Base-by-base conservation (phyloP, 2,797 vertebrate species). In the Lacerta bilineata region DNA sequence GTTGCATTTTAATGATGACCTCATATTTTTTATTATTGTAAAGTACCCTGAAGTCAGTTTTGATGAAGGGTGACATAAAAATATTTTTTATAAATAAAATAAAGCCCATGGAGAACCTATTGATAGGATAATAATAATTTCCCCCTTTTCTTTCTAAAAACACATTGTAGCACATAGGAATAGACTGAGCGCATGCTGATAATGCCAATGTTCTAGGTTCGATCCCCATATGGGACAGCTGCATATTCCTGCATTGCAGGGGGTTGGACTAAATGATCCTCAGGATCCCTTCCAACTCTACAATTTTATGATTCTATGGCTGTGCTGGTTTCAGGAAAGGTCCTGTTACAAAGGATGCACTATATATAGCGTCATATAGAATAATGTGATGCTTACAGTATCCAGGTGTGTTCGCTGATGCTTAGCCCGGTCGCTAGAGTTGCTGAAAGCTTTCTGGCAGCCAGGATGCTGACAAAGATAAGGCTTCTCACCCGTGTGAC, bases 391-490 rank as follows among this genome's bases (percentile, higher is more conserved):
- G 94, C 98, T 98, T 97, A 99, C 99, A 92, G 98, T 99, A 95
- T 99, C 99, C 88, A 99, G 98, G 97, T 99, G 99, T 86, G 99
- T 99, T 94, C 99, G 98, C 96, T 99, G 99, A 94, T 99, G 99
- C 97, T 99, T 99, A 89, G 99, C 99, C 15, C 99, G 98, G 96
- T 99, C 99, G 0, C 99, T 99, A 96, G 99, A 99, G 97, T 99
- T 99, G 97, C 99, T 99, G 98, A 99, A 99, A 94, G 99, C 98
- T 97, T 99, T 99, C 97, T 98, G 98, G 97, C 99, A 99, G 96
- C 98, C 98, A 0, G 98, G 98, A 91, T 99, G 98, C 98, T 99
- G 98, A 95, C 99, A 99, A 94, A 99, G 97, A 97, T 99, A 99
- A 0, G 99, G 99, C 95, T 99, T 99, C 96, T 99, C 99, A 50